These are phyloP conservation scores for Pseudanteris insignis DNA, from an alignment of 2,888 invertebrate genomes.

Conservation along the genomic window DNA sequence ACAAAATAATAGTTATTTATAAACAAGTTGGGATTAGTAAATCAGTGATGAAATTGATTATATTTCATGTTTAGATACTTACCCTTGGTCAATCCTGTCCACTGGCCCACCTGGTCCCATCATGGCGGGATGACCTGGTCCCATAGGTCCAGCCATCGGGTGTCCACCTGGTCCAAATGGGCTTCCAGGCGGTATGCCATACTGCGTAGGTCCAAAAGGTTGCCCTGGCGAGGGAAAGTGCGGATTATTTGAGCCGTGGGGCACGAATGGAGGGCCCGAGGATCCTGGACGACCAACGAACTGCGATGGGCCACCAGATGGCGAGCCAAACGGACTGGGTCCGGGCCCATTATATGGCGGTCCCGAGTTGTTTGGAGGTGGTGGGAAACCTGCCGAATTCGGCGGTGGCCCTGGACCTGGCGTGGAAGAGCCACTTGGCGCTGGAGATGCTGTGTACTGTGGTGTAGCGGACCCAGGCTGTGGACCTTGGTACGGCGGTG, in stretches of 20 bases:
- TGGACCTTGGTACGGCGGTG: slow-evolving; percentile 76
- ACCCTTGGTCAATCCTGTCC: slow-evolving; percentile 82
- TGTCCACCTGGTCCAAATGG: slow-evolving; percentile 76
- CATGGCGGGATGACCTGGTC: slow-evolving; percentile 72
- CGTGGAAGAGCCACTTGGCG: slow-evolving; percentile 83
- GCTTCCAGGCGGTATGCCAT: slow-evolving; percentile 77
- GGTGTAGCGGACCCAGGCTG: slow-evolving; percentile 81
- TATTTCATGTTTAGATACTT: slow-evolving; percentile 57
- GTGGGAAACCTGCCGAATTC: slow-evolving; percentile 66
- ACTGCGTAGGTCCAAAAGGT: slow-evolving; percentile 73
- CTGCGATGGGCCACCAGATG: slow-evolving; percentile 72
- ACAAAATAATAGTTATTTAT: too few species aligned
- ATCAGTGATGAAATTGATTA: not conserved
- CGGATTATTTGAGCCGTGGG: slow-evolving; percentile 74
- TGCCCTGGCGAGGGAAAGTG: slow-evolving; percentile 74
- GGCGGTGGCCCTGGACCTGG: slow-evolving; percentile 78
- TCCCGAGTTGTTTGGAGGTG: slow-evolving; percentile 65
- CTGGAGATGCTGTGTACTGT: slow-evolving; percentile 87
- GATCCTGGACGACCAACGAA: slow-evolving; percentile 74
- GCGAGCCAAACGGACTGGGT: slow-evolving; percentile 76
- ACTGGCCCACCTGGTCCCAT: slow-evolving; percentile 81
- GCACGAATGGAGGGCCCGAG: slow-evolving; percentile 77
- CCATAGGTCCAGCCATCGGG: slow-evolving; percentile 73
- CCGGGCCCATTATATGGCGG: slow-evolving; percentile 78
- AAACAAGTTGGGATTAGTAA: too few species aligned